Percentiles rank a stretch among this genome's conserved stretches.
These are phyloP conservation scores for Drosophila imparisetae DNA, from an alignment of 2,888 invertebrate species.

Conservation along the genomic window DNA sequence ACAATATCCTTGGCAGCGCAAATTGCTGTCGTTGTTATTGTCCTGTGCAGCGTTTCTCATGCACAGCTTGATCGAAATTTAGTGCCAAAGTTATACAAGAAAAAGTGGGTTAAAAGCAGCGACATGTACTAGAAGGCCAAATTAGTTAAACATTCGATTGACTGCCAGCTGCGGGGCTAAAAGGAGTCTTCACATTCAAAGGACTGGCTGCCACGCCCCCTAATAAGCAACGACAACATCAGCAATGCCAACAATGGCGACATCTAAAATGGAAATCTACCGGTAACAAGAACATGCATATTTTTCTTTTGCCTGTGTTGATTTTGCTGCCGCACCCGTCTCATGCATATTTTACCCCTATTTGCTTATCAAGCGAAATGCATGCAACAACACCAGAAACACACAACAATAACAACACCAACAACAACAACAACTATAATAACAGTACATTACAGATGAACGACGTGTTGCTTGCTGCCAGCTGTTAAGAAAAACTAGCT, in stretches of 20 bases:
- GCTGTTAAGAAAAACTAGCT: conserved; percentile 68
- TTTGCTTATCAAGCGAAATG: conserved; percentile 74
- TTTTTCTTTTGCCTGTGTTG: conserved; percentile 64
- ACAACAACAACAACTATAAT: conserved; percentile 31
- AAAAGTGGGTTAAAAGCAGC: conserved; percentile 42
- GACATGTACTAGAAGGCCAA: conserved; percentile 44
- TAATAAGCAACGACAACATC: conserved; percentile 48
- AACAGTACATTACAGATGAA: conserved; percentile 36
- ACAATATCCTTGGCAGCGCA: conserved; percentile 68
- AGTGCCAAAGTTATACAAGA: conserved; percentile 41
- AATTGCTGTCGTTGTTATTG: conserved; percentile 30
- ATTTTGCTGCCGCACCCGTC: conserved; percentile 43
- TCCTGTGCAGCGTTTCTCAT: conserved; percentile 14
- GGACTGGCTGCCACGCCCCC: conserved; percentile 37
- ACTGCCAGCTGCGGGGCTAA: conserved; percentile 5
- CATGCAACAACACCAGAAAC: conserved; percentile 53
- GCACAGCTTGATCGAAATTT: conserved; percentile 56
- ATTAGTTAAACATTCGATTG: conserved; percentile 73
- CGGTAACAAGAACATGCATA: conserved; percentile 75
- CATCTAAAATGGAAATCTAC: conserved; percentile 79
- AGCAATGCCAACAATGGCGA: conserved; percentile 41
- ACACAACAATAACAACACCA: conserved; percentile 38
- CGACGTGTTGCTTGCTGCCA: conserved; percentile 69
- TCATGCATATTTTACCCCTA: conserved; percentile 42
- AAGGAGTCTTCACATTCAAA: conserved; percentile 1